A percentile compares a stretch with the other conserved stretches of the same genome.
Evolutionary conservation across 2,797 vertebrate species (phyloP).

Genomic region (Thunnus albacares): DNA sequence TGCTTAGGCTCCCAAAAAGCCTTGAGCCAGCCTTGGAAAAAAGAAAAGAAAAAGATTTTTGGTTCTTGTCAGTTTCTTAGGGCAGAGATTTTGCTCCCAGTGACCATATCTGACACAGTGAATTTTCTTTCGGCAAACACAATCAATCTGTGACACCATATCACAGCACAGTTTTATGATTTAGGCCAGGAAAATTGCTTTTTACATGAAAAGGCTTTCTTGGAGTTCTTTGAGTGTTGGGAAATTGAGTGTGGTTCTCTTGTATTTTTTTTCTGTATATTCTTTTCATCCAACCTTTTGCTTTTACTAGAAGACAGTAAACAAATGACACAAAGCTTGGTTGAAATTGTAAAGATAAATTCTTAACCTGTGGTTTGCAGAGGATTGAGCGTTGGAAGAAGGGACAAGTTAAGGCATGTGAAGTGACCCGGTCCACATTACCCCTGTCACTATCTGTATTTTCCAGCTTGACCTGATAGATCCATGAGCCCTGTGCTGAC

Average conservation of each 20-base stretch:
- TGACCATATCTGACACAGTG: background rate
- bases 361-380: slow-evolving; percentile 57
- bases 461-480: slow-evolving; percentile 81
- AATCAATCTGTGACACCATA: slow-evolving; percentile 9
- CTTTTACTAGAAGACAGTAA: slow-evolving; percentile 36
- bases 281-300: slow-evolving; percentile 40
- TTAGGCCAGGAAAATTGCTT: background rate
- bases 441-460: slow-evolving; percentile 81
- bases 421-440: slow-evolving; percentile 81
- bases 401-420: slow-evolving; percentile 71
- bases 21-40: background rate
- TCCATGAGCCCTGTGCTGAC: slow-evolving; percentile 79
- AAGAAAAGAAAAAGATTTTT: background rate
- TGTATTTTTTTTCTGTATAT: slow-evolving; percentile 22
- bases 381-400: slow-evolving; percentile 61
- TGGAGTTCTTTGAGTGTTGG: background rate
- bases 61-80: slow-evolving; percentile 4
- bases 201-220: slow-evolving; percentile 12
- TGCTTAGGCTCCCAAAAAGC: background rate
- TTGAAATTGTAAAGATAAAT: slow-evolving; percentile 65
- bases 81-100: background rate
- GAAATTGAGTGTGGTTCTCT: slow-evolving; percentile 30
- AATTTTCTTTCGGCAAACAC: background rate
- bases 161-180: background rate
- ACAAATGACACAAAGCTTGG: slow-evolving; percentile 65